phyloP scores from a whole-genome alignment of 2,797 vertebrate species.

The Poecilia velifera region DNA sequence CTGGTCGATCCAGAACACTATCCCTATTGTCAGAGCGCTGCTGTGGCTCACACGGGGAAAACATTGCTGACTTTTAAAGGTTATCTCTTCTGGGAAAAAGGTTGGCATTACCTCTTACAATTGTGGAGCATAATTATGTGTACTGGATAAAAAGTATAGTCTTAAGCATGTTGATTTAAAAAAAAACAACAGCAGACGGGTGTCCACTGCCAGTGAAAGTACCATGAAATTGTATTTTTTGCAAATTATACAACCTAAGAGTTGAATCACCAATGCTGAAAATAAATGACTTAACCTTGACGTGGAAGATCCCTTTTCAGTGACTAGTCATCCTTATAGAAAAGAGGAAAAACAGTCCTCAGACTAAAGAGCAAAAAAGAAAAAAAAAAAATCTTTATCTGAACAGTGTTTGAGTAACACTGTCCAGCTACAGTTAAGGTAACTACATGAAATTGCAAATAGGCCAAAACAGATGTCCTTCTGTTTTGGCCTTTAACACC shows the following conservation, averaged over 20 bases:
- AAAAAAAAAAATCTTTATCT: background rate
- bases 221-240: background rate
- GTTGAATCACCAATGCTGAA: constrained; percentile 7
- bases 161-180: background rate
- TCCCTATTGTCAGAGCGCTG: constrained; percentile 69
- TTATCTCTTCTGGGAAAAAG: constrained; percentile 72
- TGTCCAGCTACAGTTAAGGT: background rate
- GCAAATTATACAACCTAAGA: background rate
- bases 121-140: constrained; percentile 27
- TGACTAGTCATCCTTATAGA: background rate
- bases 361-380: constrained; percentile 1
- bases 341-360: background rate
- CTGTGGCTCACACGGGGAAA: constrained; percentile 67
- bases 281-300: constrained; percentile 17
- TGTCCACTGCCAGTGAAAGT: background rate
- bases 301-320: background rate
- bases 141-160: constrained; percentile 19
- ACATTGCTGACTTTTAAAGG: constrained; percentile 75
- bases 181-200: background rate
- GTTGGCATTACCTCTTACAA: constrained; percentile 60
- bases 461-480: background rate
- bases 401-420: background rate
- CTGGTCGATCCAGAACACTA: constrained; percentile 71
- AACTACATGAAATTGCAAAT: background rate
- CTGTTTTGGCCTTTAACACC: background rate